Evolutionary conservation across 2,888 invertebrate species (phyloP), one percentile per base, ranked within the genome.

Genomic region (Galerucella nymphaeae): DNA sequence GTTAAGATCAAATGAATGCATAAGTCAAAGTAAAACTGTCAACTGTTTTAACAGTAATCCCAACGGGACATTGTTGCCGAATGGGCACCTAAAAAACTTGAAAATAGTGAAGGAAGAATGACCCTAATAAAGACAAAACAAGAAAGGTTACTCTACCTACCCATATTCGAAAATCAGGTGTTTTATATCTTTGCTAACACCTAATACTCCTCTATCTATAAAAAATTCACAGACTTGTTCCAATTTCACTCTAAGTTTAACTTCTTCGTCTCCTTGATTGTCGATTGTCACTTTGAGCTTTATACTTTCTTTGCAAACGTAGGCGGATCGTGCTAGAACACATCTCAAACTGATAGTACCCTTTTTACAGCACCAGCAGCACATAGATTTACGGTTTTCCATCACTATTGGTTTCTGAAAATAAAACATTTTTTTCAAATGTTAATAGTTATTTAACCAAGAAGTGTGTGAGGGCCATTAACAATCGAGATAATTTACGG

Each of bases 201-300:
- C 93, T 69, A 93, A 86, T 10, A 93, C 93, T 23, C 92, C 93
- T 78, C 93, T 89, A 84, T 93, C 93, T 78, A 94, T 93, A 84
- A 91, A 92, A 84, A 91, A 93, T 84, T 93, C 93, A 72, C 93
- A 92, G 82, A 91, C 90, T 90, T 94, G 88, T 62, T 88, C 85
- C 58, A 86, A 76, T 45, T 84, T 82, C 16, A 86, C 85, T 57
- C 84, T 77, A 53, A 86, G 77, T 63, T 80, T 80, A 3, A 87
- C 85, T 75, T 86, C 86, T 41, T 85, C 85, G 42, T 84, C 84
- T 14, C 85, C 81, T 82, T 91, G 91, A 87, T 93, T 93, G 86
- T 93, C 92, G 70, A 94, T 91, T 75, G 92, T 91, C 42, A 91
- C 91, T 83, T 90, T 90, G 62, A 93, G 85, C 81, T 91, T 89